These are phyloP conservation scores for Leucophenga maculata DNA, from an alignment of 2,888 invertebrate species.

Conservation along the genomic window DNA sequence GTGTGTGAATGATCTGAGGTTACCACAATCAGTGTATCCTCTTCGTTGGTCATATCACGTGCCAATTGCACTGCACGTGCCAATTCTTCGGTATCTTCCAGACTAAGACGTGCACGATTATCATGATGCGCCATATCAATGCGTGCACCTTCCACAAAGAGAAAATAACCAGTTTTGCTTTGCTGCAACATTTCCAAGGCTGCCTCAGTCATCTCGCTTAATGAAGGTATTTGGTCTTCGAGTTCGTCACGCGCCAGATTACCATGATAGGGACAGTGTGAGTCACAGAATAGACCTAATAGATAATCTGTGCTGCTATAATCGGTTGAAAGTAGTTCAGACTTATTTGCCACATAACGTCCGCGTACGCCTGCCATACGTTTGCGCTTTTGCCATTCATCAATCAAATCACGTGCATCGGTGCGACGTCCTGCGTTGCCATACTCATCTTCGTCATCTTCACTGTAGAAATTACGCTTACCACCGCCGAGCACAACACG, in stretches of 20 bases:
- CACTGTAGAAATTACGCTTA: conserved; percentile 58
- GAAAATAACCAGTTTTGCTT: conserved; percentile 78
- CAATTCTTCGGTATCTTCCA: conserved; percentile 85
- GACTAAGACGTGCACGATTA: conserved; percentile 77
- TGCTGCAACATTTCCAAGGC: conserved; percentile 77
- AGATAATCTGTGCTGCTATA: conserved; percentile 74
- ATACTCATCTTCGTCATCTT: conserved; percentile 72
- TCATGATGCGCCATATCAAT: conserved; percentile 76
- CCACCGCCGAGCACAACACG: conserved; percentile 75
- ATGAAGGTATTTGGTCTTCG: conserved; percentile 74
- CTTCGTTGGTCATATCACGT: conserved; percentile 74
- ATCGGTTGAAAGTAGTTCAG: conserved; percentile 63
- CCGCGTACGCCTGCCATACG: conserved; percentile 53
- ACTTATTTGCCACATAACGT: conserved; percentile 63
- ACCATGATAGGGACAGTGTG: conserved; percentile 76
- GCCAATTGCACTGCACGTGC: conserved; percentile 80
- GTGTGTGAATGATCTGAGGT: conserved; percentile 87
- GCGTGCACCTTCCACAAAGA: conserved; percentile 79
- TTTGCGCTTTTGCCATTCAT: conserved; percentile 75
- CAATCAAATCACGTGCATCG: conserved; percentile 79
- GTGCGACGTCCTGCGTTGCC: conserved; percentile 75
- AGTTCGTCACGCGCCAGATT: conserved; percentile 72
- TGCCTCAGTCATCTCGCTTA: conserved; percentile 78
- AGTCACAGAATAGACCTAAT: conserved; percentile 74
- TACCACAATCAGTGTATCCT: conserved; percentile 85